Evolutionary conservation across 2,113 vertebrate species (phyloP), one percentile per base, ranked within the genome.

Genomic region (Saccopteryx bilineata): DNA sequence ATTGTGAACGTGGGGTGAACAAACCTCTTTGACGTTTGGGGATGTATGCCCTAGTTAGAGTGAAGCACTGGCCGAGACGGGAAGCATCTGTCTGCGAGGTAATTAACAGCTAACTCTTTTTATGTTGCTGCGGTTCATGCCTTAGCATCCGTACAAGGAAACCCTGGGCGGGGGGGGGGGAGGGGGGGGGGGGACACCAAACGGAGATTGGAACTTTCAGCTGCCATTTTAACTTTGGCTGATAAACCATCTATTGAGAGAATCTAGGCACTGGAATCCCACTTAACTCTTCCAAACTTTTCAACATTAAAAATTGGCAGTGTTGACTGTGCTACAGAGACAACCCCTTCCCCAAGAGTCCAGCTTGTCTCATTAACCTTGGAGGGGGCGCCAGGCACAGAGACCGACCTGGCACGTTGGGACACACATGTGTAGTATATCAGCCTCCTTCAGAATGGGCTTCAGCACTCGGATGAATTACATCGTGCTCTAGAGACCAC

Each of bases 401-500:
- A 2, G 63, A 52, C 5, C 54, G 86, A 78, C 82, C 54, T 66
- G 69, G 87, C 63, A 9, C 58, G 52, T 91, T 91, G 50, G 11
- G 87, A 78, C 86, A 88, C 91, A 80, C 81, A 50, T 69, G 84
- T 92, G 95, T 66, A 93, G 94, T 24, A 0, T 74, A 58, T 91
- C 33, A 61, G 15, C 61, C 91, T 95, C 90, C 69, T 90, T 96
- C 90, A 79, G 86, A 97, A 58, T 9, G 76, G 65, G 58, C 66
- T 94, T 79, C 82, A 92, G 61, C 74, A 86, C 56, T 33, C 80
- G 18, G 39, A 95, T 94, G 75, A 96, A 96, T 96, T 95, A 50
- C 0, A 85, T 92, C 69, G 85, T 87, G 48, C 15, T 60, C 48
- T 28, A 56, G 81, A 92, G 82, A 96, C 8, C 81, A 33, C 28